Base-by-base conservation (phyloP, 2,113 vertebrate genomes). In the Datnioides undecimradiatus region DNA sequence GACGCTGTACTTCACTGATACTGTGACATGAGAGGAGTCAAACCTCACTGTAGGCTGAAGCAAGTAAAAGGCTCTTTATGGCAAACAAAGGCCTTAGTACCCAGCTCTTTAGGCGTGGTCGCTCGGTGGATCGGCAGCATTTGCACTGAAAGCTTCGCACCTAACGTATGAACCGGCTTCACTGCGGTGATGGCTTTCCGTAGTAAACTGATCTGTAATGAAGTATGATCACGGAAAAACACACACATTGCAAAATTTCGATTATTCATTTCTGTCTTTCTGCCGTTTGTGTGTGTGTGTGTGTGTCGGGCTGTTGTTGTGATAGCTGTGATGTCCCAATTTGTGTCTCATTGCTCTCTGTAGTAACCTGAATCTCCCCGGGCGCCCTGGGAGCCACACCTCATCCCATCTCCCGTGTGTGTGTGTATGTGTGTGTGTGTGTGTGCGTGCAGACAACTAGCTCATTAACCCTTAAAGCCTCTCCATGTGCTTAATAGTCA, bases 291-390 rank as follows among this genome's bases (percentile, higher is more conserved):
- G 31, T 57, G 49, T 40, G 33, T 78, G 45, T 62, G 48, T 52
- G 36, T 54, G 40, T 66, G 62, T 74, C 57, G 65, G 58, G 55
- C 10, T 70, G 74, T 80, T 92, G 88, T 88, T 85, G 62, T 88
- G 85, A 75, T 88, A 38, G 58, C 58, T 57, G 48, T 34, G 29
- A 59, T 83, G 55, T 80, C 63, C 68, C 82, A 57, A 79, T 87
- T 86, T 87, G 80, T 71, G 52, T 79, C 38, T 54, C 36, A 23
- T 16, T 29, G 43, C 60, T 62, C 60, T 72, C 73, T 58, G 74
- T 79, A 71, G 91, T 88, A 89, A 93, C 87, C 87, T 12, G 67
- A 90, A 58, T 84, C 90, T 88, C 83, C 90, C 85, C 3, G 48
- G 59, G 79, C 23, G 33, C 72, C 77, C 49, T 31, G 55, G 55